Conservation (phyloP, 2,797 vertebrate genomes). For the Taenioides sp. region DNA sequence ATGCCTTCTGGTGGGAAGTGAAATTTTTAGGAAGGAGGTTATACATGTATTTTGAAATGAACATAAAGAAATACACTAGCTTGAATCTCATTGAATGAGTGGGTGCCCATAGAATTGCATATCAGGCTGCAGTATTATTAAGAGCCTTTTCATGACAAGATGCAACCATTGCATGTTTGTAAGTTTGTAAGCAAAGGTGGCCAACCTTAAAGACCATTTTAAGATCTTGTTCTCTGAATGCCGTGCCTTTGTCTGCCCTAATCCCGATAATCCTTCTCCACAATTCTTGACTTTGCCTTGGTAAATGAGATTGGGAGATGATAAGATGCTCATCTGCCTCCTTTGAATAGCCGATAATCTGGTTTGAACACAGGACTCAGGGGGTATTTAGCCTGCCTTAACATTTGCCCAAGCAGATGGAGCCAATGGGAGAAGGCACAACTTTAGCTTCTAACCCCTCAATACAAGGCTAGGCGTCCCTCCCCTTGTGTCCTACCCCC, state of each 20-base stretch:
- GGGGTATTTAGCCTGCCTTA: conserved; percentile 81
- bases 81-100: background rate
- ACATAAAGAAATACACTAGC: background rate
- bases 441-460: conserved; percentile 51
- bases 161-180: conserved; percentile 44
- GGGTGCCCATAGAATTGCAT: background rate
- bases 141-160: background rate
- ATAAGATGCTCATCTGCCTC: conserved; percentile 71
- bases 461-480: conserved; percentile 3
- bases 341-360: conserved; percentile 84
- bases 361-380: conserved; percentile 81
- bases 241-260: conserved; percentile 73
- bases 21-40: too few relatives aligned
- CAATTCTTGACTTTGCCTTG: conserved; percentile 82
- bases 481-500: conserved; percentile 23
- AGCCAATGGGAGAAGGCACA: conserved; percentile 65
- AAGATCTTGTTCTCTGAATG: conserved; percentile 66
- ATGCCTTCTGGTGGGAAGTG: too few relatives aligned
- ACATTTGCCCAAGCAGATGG: conserved; percentile 86
- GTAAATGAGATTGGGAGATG: conserved; percentile 78
- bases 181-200: conserved; percentile 57
- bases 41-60: background rate
- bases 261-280: conserved; percentile 77
- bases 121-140: background rate
- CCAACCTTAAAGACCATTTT: conserved; percentile 61